These are phyloP conservation scores for Megaceryle torquata DNA, from an alignment of 2,113 vertebrate genomes.

Conservation along the genomic window DNA sequence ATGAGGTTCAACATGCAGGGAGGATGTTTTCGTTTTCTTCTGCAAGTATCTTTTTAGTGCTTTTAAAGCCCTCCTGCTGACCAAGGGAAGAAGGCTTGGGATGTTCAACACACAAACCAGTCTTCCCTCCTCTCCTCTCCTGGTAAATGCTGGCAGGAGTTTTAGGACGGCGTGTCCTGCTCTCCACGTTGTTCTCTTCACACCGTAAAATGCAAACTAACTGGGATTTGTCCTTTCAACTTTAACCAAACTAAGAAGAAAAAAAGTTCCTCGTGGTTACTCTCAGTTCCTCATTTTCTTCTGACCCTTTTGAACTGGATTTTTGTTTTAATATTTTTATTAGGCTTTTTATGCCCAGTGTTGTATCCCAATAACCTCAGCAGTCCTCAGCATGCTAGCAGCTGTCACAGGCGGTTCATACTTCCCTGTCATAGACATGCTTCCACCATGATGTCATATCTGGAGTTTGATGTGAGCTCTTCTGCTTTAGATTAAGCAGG, in stretches of 20 bases:
- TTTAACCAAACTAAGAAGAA: neutral
- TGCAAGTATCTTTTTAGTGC: neutral
- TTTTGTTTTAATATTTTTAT: neutral
- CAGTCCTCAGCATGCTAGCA: neutral
- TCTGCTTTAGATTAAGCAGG: neutral
- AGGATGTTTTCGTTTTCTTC: constrained; percentile 38
- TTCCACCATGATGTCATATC: neutral
- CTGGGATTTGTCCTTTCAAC: neutral
- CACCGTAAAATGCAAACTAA: neutral
- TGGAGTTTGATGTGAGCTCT: neutral
- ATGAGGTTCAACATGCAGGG: neutral
- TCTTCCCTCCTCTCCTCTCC: neutral
- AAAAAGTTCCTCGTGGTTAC: neutral
- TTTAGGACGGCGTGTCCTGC: neutral
- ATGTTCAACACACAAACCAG: neutral
- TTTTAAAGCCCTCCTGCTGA: neutral
- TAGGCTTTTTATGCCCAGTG: neutral
- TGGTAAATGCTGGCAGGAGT: neutral
- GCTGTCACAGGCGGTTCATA: neutral
- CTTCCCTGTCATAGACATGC: neutral
- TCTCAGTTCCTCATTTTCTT: neutral
- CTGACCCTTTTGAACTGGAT: neutral
- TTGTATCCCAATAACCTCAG: neutral
- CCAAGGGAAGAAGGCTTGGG: neutral
- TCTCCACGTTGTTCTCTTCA: neutral